phyloP scores from a whole-genome alignment of 2,888 invertebrate genomes.

The Dilophus febrilis region DNA sequence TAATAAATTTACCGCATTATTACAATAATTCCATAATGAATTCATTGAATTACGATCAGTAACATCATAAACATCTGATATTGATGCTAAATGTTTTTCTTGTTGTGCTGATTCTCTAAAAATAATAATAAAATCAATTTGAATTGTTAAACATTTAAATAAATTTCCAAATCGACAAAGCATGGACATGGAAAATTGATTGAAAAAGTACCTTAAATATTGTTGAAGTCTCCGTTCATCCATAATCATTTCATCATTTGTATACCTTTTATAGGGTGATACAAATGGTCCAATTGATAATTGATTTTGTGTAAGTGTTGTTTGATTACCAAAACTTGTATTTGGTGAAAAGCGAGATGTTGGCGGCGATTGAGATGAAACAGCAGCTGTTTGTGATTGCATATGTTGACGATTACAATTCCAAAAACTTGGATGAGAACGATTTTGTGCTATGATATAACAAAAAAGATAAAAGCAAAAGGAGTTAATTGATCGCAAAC shows the following conservation, averaged over 20 bases:
- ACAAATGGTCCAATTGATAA: constrained; percentile 18
- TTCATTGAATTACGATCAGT: constrained; percentile 18
- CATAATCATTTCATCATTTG: constrained; percentile 30
- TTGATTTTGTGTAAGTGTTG: constrained; percentile 18
- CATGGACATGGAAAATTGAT: neutral
- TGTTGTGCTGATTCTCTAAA: constrained; percentile 2
- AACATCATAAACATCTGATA: neutral
- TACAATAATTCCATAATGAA: constrained; percentile 30
- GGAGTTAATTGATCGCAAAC: too few species aligned
- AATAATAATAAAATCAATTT: neutral
- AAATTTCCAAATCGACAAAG: neutral
- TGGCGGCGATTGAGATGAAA: neutral
- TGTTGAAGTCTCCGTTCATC: constrained; percentile 32
- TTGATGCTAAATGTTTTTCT: constrained; percentile 1
- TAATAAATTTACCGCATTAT: constrained; percentile 24
- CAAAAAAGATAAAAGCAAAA: too few species aligned
- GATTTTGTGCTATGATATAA: too few species aligned
- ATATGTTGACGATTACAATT: neutral
- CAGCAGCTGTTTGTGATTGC: neutral
- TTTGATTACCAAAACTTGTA: constrained; percentile 12
- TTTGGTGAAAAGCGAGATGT: constrained; percentile 14
- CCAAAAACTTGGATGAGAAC: too few species aligned
- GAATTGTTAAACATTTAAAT: neutral
- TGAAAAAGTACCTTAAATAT: constrained; percentile 29
- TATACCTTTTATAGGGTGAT: constrained; percentile 22